Evolutionary conservation across 2,113 vertebrate species (phyloP), one percentile per base, ranked within the genome.

Genomic region (Pseudonaja textilis): DNA sequence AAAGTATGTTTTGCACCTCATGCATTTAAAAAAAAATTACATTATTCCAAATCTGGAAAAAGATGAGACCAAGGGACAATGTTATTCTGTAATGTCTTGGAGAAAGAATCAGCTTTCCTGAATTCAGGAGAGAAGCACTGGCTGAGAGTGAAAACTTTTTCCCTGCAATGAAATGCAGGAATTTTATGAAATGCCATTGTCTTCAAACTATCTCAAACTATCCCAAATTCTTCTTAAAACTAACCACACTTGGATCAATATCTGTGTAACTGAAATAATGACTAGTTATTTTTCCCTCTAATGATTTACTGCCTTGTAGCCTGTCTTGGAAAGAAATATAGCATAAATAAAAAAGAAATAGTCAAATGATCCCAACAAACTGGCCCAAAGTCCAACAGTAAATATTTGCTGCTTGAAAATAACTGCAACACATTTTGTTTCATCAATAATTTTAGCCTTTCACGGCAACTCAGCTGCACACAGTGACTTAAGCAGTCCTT

Each of bases 321-420:
- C 4, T 89, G 55, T 47, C 26, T 61, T 59, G 42, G 57, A 39
- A 81, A 89, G 39, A 89, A 45, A 47, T 42, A 9, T 42, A 57
- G 39, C 39, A 47, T 47, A 45, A 47, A 89, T 61, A 18, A 39
- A 57, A 57, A 23, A 56, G 47, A 22, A 34, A 88, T 88, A 55
- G 11, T 39, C 18, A 39, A 22, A 39, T 12, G 42, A 47, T 16
- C 56, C 59, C 39, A 61, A 55, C 39, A 18, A 89, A 23, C 12
- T 61, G 39, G 34, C 42, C 42, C 25, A 5, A 89, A 89, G 23
- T 61, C 23, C 88, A 89, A 29, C 23, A 45, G 57, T 59, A 89
- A 89, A 89, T 29, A 89, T 89, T 89, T 89, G 89, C 57, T 89
- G 39, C 57, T 89, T 89, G 89, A 89, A 45, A 89, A 89, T 89